Conservation (phyloP, 2,888 invertebrate genomes). For the Bellardia pandia region DNA sequence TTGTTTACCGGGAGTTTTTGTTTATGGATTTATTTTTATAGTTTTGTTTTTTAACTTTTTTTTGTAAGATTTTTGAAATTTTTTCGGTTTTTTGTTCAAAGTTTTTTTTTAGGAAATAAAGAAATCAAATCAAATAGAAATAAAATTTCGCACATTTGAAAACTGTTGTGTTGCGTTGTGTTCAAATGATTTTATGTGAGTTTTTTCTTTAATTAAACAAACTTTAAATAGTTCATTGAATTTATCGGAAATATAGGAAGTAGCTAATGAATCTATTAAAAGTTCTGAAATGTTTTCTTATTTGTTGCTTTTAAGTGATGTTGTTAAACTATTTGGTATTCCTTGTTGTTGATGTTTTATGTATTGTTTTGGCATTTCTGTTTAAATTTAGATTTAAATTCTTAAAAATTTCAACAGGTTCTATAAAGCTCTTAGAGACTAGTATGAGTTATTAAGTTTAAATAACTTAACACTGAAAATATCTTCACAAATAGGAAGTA, state of each 20-base stretch:
- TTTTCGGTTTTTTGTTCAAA: neutral
- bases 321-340: neutral
- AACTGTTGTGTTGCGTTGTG: too few relatives aligned
- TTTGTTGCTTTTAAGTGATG: neutral
- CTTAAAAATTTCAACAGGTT: neutral
- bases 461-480: neutral
- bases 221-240: slow-evolving; percentile 12
- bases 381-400: neutral
- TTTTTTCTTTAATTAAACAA: neutral
- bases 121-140: neutral
- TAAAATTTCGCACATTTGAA: neutral
- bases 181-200: neutral
- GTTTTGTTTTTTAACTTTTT: neutral
- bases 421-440: neutral
- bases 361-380: neutral
- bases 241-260: slow-evolving; percentile 17
- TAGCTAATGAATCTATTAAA: slow-evolving; percentile 3
- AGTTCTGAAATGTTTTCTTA: neutral
- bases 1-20: slow-evolving; percentile 49
- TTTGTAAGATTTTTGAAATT: slow-evolving; percentile 8
- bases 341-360: neutral
- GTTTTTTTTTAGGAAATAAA: slow-evolving; percentile 15
- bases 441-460: neutral
- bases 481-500: neutral
- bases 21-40: neutral